Evolutionary conservation across 2,797 vertebrate species (phyloP), one percentile per base, ranked within the genome.

Genomic region (Bucorvus abyssinicus): DNA sequence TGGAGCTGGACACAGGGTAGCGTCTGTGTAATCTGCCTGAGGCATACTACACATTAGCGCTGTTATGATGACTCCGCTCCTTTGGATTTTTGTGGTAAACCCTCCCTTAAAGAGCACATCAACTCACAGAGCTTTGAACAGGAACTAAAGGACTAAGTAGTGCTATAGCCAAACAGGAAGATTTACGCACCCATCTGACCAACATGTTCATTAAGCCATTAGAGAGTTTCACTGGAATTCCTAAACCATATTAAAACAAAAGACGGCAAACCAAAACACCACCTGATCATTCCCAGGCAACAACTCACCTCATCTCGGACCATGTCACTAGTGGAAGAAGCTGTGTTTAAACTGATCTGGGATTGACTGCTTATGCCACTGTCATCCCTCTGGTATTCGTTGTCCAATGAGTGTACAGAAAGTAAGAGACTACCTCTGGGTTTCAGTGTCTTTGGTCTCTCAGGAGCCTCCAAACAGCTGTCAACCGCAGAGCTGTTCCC

Each of bases 241-340:
- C 75, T 52, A 83, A 76, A 38, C 11, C 40, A 8, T 3, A 53
- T 30, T 22, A 70, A 50, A 76, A 8, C 40, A 63, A 61, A 89
- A 30, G 27, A 27, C 5, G 80, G 50, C 56, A 88, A 87, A 57
- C 7, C 23, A 89, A 75, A 52, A 10, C 50, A 50, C 29, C 52
- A 38, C 6, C 19, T 22, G 45, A 34, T 40, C 40, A 63, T 65
- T 57, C 36, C 44, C 63, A 84, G 50, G 47, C 32, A 76, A 49
- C 40, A 89, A 97, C 98, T 99, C 98, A 99, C 99, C 98, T 99
- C 98, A 26, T 96, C 96, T 75, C 53, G 94, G 52, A 96, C 93
- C 73, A 98, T 95, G 86, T 98, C 97, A 83, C 94, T 97, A 74
- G 97, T 71, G 47, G 98, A 98, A 85, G 97, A 97, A 56, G 96